Evolutionary conservation across 2,113 vertebrate species (phyloP).

Genomic region (Sander lucioperca): DNA sequence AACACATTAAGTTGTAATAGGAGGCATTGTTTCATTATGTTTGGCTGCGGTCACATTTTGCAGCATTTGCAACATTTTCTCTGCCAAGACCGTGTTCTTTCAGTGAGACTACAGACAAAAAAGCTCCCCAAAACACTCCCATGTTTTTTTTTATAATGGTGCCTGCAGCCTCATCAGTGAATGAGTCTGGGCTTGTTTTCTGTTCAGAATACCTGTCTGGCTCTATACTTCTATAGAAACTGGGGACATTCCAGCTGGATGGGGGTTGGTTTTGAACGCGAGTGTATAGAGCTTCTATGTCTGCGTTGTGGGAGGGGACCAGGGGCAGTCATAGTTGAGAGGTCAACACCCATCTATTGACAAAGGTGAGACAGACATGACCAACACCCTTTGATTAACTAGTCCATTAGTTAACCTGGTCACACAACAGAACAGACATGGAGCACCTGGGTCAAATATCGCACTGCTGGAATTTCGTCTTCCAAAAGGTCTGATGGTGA

Average conservation of each 20-base stretch:
- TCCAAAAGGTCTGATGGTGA: conserved; percentile 16
- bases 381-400: conserved; percentile 63
- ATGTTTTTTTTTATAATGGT: conserved; percentile 31
- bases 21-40: conserved; percentile 45
- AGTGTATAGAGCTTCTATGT: conserved; percentile 40
- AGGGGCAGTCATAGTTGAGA: conserved; percentile 37
- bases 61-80: conserved; percentile 19
- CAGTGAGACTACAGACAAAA: conserved; percentile 24
- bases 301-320: conserved; percentile 32
- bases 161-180: conserved; percentile 36
- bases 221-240: conserved; percentile 60
- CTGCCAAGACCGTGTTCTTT: conserved; percentile 28
- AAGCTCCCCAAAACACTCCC: conserved; percentile 55
- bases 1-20: conserved; percentile 29
- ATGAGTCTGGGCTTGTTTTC: conserved; percentile 74
- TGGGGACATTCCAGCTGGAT: conserved; percentile 74
- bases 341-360: conserved; percentile 66
- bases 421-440: conserved; percentile 48
- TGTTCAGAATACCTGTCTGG: conserved; percentile 65
- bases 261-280: conserved; percentile 55
- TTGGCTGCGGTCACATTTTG: conserved; percentile 2
- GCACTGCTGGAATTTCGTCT: neutral
- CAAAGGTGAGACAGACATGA: conserved; percentile 59
- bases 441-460: conserved; percentile 57
- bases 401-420: conserved; percentile 65